Base-by-base conservation (phyloP, 2,888 invertebrate genomes). In the Cheilosia pagana region DNA sequence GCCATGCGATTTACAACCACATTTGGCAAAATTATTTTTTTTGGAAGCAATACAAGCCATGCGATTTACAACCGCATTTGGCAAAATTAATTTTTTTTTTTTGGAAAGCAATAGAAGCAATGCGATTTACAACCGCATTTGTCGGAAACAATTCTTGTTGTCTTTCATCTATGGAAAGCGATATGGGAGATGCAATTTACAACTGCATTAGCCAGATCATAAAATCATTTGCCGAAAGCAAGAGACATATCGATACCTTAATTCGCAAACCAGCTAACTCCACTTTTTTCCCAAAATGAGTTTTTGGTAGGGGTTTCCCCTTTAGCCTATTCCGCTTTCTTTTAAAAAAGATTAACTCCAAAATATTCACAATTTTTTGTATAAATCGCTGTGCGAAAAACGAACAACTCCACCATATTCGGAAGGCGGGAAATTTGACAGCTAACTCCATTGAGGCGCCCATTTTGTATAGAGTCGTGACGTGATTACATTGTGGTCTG, bases 391-490 rank as follows among this genome's bases (percentile, higher is more conserved):
- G 39, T 39, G 39, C 39, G 10, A 53, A 53, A n/a, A 53, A 53
- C 7, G 25, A 53, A 25, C 25, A 52, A 25, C 25, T 52, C 25
- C 52, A 52, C 10, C 12, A 14, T 4, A 14, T 52, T 52, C 52
- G n/a, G 25, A 52, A 52, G 12, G 23, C 8, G 23, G 10, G 23
- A 52, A 52, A 25, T 25, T 52, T 52, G 25, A 52, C 25, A 25
- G 52, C 52, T 25, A 52, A 52, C 52, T 52, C 52, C 25, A 23
- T 25, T 14, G 7, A 23, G 52, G 10, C 25, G 52, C 28, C 52
- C 52, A 52, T 52, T 52, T 52, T 52, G 14, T 52, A 52, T 48
- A 53, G 10, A 53, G 53, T 53, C 28, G 53, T 53, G 53, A 53
- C 23, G 28, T 53, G 53, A 14, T n/a, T 52, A 28, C 28, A 53